Evolutionary conservation across 2,888 invertebrate species (phyloP).

Genomic region (Bursaphelenchus okinawaensis): DNA sequence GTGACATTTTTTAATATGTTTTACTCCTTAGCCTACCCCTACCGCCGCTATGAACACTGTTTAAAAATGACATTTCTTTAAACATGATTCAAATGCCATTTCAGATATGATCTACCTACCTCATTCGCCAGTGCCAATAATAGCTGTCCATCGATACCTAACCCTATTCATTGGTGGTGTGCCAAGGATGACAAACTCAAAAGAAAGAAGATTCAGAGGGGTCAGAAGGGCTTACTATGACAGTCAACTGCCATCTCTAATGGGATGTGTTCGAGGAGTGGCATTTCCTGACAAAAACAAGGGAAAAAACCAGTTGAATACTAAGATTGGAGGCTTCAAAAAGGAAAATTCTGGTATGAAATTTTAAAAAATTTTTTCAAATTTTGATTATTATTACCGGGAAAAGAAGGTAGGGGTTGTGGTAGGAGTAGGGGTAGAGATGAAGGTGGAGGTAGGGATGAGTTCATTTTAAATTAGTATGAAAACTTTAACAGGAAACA

Average conservation of each 20-base stretch:
- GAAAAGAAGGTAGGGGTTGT: too few species aligned
- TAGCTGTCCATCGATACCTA: slow-evolving; percentile 19
- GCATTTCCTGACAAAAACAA: not conserved
- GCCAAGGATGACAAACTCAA: slow-evolving; percentile 16
- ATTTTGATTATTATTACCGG: too few species aligned
- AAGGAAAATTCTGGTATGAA: not conserved
- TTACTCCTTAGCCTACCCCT: not conserved
- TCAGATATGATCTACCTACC: slow-evolving; percentile 32
- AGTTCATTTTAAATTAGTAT: too few species aligned
- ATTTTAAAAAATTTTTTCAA: too few species aligned
- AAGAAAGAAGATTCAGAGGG: slow-evolving; percentile 4
- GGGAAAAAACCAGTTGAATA: not conserved
- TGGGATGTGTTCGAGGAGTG: slow-evolving; percentile 45
- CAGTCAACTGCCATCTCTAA: slow-evolving; percentile 36
- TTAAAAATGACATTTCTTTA: too few species aligned
- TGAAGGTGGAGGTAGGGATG: too few species aligned
- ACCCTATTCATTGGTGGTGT: slow-evolving; percentile 34
- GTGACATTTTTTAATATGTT: not conserved
- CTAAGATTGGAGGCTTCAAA: not conserved
- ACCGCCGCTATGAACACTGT: not conserved
- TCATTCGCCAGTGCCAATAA: slow-evolving; percentile 18
- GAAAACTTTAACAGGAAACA: too few species aligned
- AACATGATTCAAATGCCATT: too few species aligned
- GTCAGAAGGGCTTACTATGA: slow-evolving; percentile 32
- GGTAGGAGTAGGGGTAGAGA: too few species aligned